Evolutionary conservation across 2,113 vertebrate species (phyloP).

Genomic region (Holacanthus passer): DNA sequence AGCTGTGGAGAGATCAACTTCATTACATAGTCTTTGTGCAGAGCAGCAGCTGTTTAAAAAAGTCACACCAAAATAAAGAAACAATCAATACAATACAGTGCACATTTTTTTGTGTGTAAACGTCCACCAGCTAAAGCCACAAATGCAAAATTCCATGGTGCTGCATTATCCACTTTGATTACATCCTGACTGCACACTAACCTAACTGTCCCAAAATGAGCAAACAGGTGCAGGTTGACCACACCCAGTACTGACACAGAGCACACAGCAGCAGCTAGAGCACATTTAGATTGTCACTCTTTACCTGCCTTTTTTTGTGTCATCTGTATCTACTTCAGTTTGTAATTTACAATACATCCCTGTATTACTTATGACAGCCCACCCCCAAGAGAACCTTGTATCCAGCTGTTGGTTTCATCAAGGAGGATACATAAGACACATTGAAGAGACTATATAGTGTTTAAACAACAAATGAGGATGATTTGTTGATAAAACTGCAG

Average conservation of each 20-base stretch:
- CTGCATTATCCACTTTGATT: no score
- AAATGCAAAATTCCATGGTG: conserved; percentile 4
- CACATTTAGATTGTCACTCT: background rate
- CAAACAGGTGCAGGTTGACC: conserved; percentile 20
- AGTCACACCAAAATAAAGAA: background rate
- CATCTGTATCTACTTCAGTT: background rate
- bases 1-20: background rate
- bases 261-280: background rate
- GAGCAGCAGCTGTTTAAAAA: background rate
- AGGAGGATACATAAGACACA: conserved; percentile 6
- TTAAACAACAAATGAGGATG: conserved; percentile 7
- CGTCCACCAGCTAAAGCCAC: background rate
- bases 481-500: conserved; percentile 8
- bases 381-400: conserved; percentile 14
- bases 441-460: background rate
- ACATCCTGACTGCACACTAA: no score
- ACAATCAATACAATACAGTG: background rate
- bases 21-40: background rate
- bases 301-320: background rate
- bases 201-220: no score
- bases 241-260: background rate
- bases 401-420: conserved; percentile 47
- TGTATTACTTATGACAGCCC: conserved; percentile 33
- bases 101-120: background rate
- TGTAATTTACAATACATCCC: conserved; percentile 21